These are phyloP conservation scores for Apeltes quadracus DNA, from an alignment of 2,113 vertebrate genomes.

Conservation along the genomic window DNA sequence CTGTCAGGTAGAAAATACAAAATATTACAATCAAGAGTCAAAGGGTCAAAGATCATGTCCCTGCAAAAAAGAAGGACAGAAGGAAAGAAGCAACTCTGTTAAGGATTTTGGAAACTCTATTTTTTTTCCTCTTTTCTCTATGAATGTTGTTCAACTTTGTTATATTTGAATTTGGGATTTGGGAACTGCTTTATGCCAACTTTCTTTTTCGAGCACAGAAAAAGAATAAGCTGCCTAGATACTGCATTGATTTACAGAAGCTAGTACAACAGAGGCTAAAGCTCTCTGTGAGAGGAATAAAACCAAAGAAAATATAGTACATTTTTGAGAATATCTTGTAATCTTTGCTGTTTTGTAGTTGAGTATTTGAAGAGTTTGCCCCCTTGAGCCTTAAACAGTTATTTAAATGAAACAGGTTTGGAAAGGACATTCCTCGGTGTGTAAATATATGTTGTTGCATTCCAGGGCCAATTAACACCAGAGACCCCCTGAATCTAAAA, in stretches of 20 bases:
- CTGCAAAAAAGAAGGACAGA: too few relatives aligned
- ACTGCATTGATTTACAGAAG: not conserved
- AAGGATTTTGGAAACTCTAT: not conserved
- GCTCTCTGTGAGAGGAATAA: not conserved
- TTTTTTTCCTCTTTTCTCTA: not conserved
- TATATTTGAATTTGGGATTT: not conserved
- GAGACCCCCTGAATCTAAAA: not conserved
- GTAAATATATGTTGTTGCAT: not conserved
- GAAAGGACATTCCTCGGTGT: constrained; percentile 1
- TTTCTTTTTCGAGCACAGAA: not conserved
- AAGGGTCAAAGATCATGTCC: too few relatives aligned
- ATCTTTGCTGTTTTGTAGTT: not conserved
- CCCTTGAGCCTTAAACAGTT: not conserved
- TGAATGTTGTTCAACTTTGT: not conserved
- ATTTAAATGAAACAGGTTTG: not conserved
- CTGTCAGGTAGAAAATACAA: too few relatives aligned
- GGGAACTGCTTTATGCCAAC: not conserved
- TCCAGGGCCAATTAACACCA: not conserved
- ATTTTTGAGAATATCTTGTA: not conserved
- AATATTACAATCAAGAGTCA: too few relatives aligned
- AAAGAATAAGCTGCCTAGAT: not conserved
- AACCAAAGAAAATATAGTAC: not conserved
- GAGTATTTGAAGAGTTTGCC: not conserved
- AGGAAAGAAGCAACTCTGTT: not conserved
- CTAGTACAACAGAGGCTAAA: not conserved